A percentile compares a stretch with the other conserved stretches of the same genome.
Evolutionary conservation across 2,113 vertebrate genomes (phyloP).

Genomic region (Megalops atlanticus): DNA sequence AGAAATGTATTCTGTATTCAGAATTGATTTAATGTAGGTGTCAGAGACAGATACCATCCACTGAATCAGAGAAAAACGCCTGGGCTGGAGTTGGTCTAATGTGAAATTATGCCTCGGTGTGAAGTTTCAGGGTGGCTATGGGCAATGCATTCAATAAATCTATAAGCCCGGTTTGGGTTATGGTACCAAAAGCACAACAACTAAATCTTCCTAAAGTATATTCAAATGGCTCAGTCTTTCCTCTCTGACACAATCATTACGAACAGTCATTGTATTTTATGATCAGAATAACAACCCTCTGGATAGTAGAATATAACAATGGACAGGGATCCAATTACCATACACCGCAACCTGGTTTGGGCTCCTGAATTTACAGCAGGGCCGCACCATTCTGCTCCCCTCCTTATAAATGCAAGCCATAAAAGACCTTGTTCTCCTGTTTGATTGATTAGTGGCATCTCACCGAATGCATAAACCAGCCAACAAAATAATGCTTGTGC

Average conservation of each 20-base stretch:
- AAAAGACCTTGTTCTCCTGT: neutral
- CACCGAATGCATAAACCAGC: neutral
- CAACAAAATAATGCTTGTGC: neutral
- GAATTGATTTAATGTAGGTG: conserved; percentile 11
- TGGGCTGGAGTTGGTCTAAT: neutral
- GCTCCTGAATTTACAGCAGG: neutral
- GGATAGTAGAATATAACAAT: neutral
- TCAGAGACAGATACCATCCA: neutral
- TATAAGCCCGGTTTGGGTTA: neutral
- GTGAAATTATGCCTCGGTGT: neutral
- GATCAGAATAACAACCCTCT: neutral
- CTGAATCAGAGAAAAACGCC: neutral
- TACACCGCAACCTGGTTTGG: neutral
- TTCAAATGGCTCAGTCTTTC: neutral
- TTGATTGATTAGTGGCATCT: neutral
- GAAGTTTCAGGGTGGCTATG: neutral
- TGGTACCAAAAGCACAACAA: neutral
- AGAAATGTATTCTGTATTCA: neutral
- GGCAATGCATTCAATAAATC: neutral
- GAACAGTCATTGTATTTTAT: conserved; percentile 1
- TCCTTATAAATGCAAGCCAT: neutral
- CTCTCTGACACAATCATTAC: conserved; percentile 4
- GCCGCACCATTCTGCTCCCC: neutral
- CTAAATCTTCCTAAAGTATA: conserved; percentile 4
- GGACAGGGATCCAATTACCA: neutral